Conservation (phyloP, 1,140 invertebrate species). For the Agrypnia vestita region DNA sequence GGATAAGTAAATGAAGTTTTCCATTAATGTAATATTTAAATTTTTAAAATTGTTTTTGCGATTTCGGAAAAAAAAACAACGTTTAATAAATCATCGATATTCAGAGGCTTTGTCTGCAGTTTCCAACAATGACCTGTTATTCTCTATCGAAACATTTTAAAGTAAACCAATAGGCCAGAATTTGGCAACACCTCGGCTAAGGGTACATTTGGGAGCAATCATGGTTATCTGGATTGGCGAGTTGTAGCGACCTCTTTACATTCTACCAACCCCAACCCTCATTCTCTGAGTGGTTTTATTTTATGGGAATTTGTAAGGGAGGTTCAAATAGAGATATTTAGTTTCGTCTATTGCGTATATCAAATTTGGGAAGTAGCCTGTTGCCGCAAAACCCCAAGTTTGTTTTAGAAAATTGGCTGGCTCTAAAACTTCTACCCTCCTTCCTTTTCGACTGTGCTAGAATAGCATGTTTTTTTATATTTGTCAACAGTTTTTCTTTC, state of each 20-base stretch:
- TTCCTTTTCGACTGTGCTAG: too few relatives aligned
- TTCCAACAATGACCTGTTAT: slow-evolving; percentile 23
- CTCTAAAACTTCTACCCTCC: too few relatives aligned
- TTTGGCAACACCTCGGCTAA: slow-evolving; percentile 24
- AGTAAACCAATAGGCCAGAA: slow-evolving; percentile 21
- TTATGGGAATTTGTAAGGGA: background rate
- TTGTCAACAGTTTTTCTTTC: too few relatives aligned
- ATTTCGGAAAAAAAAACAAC: too few relatives aligned
- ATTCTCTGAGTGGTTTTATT: background rate
- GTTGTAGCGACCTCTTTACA: slow-evolving; percentile 8
- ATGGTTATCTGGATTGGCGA: slow-evolving; percentile 39
- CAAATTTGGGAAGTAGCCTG: too few relatives aligned
- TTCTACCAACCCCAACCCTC: slow-evolving; percentile 3
- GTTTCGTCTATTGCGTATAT: background rate
- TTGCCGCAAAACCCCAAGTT: too few relatives aligned
- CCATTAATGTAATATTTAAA: too few relatives aligned
- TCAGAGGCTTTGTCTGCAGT: background rate
- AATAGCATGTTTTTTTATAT: too few relatives aligned
- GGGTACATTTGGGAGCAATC: slow-evolving; percentile 25
- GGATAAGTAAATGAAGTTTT: too few relatives aligned
- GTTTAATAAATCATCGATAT: too few relatives aligned
- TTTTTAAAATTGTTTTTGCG: too few relatives aligned
- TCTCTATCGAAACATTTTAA: background rate
- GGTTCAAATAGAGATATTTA: background rate
- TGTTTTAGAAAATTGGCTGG: too few relatives aligned